Percentiles rank a stretch among this genome's conserved stretches.
Conservation (phyloP, 1,140 invertebrate genomes). For the Trichogramma pretiosum region DNA sequence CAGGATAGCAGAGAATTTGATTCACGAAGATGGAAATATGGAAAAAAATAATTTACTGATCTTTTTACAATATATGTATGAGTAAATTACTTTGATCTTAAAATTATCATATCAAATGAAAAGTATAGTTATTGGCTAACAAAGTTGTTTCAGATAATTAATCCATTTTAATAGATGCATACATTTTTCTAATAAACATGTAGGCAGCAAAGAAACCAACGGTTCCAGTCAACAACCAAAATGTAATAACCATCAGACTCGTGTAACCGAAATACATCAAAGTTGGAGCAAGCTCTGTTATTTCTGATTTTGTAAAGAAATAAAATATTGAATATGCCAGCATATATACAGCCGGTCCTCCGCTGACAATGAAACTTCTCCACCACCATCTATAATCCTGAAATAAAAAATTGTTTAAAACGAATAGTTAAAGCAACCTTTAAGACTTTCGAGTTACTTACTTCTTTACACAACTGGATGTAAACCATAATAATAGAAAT, state of each 20-base stretch:
- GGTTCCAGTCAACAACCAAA: constrained; percentile 93
- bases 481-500: constrained; percentile 98
- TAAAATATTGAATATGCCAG: constrained; percentile 94
- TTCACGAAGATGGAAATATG: no score
- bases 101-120: no score
- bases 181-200: constrained; percentile 92
- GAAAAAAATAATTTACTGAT: no score
- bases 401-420: constrained; percentile 14
- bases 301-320: constrained; percentile 94
- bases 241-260: constrained; percentile 89
- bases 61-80: no score
- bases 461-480: constrained; percentile 96
- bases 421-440: constrained; percentile 1
- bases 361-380: constrained; percentile 91
- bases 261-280: constrained; percentile 95
- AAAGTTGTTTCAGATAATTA: constrained; percentile 45
- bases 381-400: no score
- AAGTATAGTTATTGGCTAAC: constrained; percentile 12
- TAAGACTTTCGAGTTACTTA: constrained; percentile 41
- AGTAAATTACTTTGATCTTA: no score
- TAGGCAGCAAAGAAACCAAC: constrained; percentile 97
- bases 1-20: no score
- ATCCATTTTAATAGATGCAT: constrained; percentile 95
- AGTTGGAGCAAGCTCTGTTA: constrained; percentile 94
- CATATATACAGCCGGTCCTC: constrained; percentile 91